Base-by-base conservation (phyloP, 2,797 vertebrate species). In the Euthynnus affinis region DNA sequence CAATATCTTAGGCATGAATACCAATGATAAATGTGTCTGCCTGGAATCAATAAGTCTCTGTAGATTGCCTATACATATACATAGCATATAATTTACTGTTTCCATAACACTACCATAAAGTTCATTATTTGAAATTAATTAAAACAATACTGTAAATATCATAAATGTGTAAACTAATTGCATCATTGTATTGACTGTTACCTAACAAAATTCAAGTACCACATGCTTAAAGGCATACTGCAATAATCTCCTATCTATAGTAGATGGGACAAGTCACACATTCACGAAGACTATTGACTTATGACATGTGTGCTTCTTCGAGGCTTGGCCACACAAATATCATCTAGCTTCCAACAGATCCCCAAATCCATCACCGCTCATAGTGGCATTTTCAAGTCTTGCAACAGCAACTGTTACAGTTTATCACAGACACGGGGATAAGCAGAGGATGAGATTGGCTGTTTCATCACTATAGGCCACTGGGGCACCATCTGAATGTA, bases 1-100 rank as follows among this genome's bases (percentile, higher is more conserved):
- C 92, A 94, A 95, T 94, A 94, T 86, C 75, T 89, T 85, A 83
- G 85, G 52, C 89, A 89, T 92, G 91, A 92, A 92, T 91, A 84
- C 74, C 84, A 90, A 91, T 92, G 91, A 93, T 89, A 80, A 90
- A 93, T 88, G 83, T 60, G 56, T 89, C 87, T 88, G 84, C 62
- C 71, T 71, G 23, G 76, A 92, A 93, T 94, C 92, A 91, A 94
- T 94, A 90, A 44, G 70, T 86, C 82, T 87, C 72, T 20, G 23
- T 46, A 78, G 72, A 87, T 59, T 27, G 58, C 69, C 63, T 75
- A 42, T 49, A 49, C 10, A 66, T 40, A 55, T 40, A 55, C 51
- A 57, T 3, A 20, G 15, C 7, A 66, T 57, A 32, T 62, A 2
- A 58, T 44, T 69, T 68, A 44, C 4, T 15, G 37, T 72, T 62